A percentile compares a stretch with the other conserved stretches of the same genome.
These are phyloP conservation scores for Eurypyga helias DNA, from an alignment of 2,113 vertebrate species.

Conservation along the genomic window DNA sequence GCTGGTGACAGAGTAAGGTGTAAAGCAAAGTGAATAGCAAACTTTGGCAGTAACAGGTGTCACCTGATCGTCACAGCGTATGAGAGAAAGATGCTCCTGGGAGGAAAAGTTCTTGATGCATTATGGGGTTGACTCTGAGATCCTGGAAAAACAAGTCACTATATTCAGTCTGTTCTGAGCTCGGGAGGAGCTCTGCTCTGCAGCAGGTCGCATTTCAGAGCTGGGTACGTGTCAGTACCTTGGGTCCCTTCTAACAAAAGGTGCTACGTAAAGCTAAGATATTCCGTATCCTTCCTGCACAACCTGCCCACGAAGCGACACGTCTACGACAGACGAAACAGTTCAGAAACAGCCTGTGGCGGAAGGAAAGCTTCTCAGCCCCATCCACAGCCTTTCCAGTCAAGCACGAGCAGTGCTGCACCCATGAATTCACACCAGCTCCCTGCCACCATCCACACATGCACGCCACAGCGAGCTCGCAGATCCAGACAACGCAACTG, in stretches of 20 bases:
- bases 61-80: neutral
- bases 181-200: conserved; percentile 13
- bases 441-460: rapidly evolving
- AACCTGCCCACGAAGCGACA: rapidly evolving
- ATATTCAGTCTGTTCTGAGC: neutral
- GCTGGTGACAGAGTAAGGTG: neutral
- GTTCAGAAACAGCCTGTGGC: neutral
- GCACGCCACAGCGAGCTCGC: neutral
- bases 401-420: neutral
- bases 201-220: neutral
- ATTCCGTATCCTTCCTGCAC: neutral
- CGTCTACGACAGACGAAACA: rapidly evolving
- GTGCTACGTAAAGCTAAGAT: neutral
- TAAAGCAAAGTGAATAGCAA: neutral
- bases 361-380: neutral
- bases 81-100: neutral
- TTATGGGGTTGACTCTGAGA: neutral
- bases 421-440: neutral
- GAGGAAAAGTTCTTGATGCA: neutral
- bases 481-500: neutral
- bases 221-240: neutral
- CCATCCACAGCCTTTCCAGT: neutral
- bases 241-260: neutral
- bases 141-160: neutral
- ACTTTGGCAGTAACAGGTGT: neutral